These are phyloP conservation scores for Helicoverpa armigera DNA, from an alignment of 1,140 invertebrate species.

Conservation along the genomic window DNA sequence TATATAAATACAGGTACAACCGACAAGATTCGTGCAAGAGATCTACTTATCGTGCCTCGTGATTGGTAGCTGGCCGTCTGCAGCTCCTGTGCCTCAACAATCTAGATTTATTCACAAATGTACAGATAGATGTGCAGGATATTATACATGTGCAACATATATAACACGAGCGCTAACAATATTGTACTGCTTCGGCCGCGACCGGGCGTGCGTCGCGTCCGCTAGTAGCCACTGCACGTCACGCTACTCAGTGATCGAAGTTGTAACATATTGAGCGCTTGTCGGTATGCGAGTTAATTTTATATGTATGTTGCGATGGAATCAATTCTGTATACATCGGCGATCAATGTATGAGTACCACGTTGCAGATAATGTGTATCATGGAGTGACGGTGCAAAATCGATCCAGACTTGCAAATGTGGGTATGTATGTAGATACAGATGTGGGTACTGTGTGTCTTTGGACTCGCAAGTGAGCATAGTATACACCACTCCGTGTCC, in stretches of 20 bases:
- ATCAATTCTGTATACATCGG: slow-evolving; percentile 53
- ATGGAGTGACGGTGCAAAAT: slow-evolving; percentile 87
- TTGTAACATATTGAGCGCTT: slow-evolving; percentile 80
- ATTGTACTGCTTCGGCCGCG: slow-evolving; percentile 73
- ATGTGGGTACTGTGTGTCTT: slow-evolving; percentile 61
- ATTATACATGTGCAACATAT: slow-evolving; percentile 79
- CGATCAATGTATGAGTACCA: slow-evolving; percentile 67
- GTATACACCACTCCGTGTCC: slow-evolving; percentile 66
- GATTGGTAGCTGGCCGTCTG: slow-evolving; percentile 78
- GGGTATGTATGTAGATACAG: slow-evolving; percentile 61
- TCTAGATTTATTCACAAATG: slow-evolving; percentile 55
- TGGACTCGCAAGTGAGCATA: slow-evolving; percentile 74
- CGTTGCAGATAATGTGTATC: slow-evolving; percentile 71
- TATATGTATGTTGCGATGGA: slow-evolving; percentile 54
- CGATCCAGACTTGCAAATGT: slow-evolving; percentile 81
- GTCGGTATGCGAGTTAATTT: slow-evolving; percentile 59
- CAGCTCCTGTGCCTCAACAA: slow-evolving; percentile 76
- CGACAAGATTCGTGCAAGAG: slow-evolving; percentile 67
- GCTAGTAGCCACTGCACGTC: slow-evolving; percentile 43
- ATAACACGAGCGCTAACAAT: slow-evolving; percentile 73
- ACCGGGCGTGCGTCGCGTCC: slow-evolving; percentile 39
- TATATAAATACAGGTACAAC: slow-evolving; percentile 26
- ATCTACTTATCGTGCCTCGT: slow-evolving; percentile 67
- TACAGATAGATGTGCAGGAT: slow-evolving; percentile 73
- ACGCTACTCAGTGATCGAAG: slow-evolving; percentile 66